A percentile compares a stretch with the other conserved stretches of the same genome.
Evolutionary conservation across 2,113 vertebrate species (phyloP).

Genomic region (Pelecanoides urinatrix): DNA sequence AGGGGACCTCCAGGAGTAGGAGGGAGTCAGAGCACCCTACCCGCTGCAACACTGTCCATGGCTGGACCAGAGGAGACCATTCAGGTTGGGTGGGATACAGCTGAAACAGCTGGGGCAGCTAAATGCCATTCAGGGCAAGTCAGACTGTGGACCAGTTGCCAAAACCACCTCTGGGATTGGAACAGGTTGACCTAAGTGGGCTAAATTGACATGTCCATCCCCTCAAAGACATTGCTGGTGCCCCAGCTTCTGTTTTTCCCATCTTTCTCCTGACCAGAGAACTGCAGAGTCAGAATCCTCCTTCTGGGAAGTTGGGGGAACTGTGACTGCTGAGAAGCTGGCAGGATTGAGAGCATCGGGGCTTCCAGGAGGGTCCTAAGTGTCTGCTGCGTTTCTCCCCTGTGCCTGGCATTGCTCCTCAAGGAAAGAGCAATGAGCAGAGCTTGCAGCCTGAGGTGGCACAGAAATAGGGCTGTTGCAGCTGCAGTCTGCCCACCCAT

Average conservation of each 20-base stretch:
- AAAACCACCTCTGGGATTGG: neutral
- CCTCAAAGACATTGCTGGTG: neutral
- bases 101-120: neutral
- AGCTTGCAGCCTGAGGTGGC: neutral
- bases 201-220: neutral
- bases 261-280: neutral
- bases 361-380: neutral
- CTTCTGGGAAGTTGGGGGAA: neutral
- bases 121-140: neutral
- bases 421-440: neutral
- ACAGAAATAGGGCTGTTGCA: neutral
- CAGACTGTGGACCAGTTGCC: neutral
- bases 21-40: neutral
- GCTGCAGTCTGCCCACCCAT: neutral
- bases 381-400: neutral
- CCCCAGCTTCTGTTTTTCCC: neutral
- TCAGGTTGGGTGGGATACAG: neutral
- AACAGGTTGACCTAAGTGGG: neutral
- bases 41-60: neutral
- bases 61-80: neutral
- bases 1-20: neutral
- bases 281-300: neutral
- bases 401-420: neutral
- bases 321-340: neutral
- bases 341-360: neutral